Base-by-base conservation (phyloP, 2,888 invertebrate species). In the Chymomyza amoena region DNA sequence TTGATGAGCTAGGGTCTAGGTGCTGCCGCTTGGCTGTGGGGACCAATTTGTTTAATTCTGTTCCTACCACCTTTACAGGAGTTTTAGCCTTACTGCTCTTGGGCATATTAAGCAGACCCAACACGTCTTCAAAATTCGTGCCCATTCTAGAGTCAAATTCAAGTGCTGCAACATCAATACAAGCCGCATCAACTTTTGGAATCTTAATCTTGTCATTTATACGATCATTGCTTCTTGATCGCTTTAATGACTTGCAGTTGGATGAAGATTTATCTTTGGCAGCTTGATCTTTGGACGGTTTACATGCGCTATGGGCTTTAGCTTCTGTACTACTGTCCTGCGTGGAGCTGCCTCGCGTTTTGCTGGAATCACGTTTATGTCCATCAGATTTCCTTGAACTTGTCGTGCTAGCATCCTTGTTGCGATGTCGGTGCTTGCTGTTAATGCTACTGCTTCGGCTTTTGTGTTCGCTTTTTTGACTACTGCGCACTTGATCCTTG, bases 111-210 rank as follows among this genome's bases (percentile, higher is more conserved):
- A 95, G 93, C 95, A 96, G 96, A 1, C 96, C 96, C 2, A 97
- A 92, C 0, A 96, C 96, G 91, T 96, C 96, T 5, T 95, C 96
- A 92, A 97, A 97, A 92, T 96, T 96, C n/a, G 96, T 94, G 57
- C 96, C 96, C 91, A 95, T 95, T 66, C 93, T 93, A 82, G 94
- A 94, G 89, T 95, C 95, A 72, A 96, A 96, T 63, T 95, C 94
- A 84, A 94, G 94, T 1, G 68, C 74, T 0, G 68, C 66, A 9
- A 67, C 64, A 45, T 72, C 70, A 7, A 64, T 54, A 18, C 67
- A 15, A 7, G 4, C 3, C 5, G 61, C 20, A 45, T 81, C 81
- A n/a, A n/a, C 3, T 68, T 87, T 84, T 56, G 76, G 59, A 71
- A 76, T 32, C 56, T 84, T 84, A 10, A 68, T 18, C 36, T 79